Base-by-base conservation (phyloP, 2,888 invertebrate genomes). In the Dicycla oo region DNA sequence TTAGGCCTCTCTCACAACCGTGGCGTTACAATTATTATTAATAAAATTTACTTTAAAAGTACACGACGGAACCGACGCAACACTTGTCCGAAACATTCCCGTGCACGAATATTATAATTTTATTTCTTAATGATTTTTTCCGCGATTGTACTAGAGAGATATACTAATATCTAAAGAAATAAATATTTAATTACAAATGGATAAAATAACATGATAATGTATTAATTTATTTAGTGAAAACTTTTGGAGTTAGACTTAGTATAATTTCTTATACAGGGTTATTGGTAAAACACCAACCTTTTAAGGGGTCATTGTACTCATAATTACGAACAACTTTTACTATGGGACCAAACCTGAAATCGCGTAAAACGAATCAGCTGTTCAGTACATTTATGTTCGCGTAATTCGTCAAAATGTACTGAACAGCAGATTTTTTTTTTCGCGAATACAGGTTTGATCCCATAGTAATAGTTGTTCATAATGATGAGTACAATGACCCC, bases 1-100 rank as follows among this genome's bases (percentile, higher is more conserved):
- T 92, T 95, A 95, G 95, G 95, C 95, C 95, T 94, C 94, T 92
- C 92, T 95, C 95, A 95, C 95, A 95, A 95, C 95, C 95, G 91
- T 93, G 89, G 93, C 94, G 87, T 84, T 88, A 85, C 83, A 84
- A 75, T 84, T 86, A 81, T 84, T 86, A 81, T 84, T 86, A 84
- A 80, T 84, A 82, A 86, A 77, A 79, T 79, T 86, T 80, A 86
- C 82, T 86, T 80, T 80, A 80, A 86, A 80, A 78, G 80, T 87
- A 85, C 87, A 82, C 78, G 82, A 82, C 83, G 79, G 81, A 82
- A 84, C 82, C 38, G 38, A 38, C 38, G 38, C 7, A 72, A 82
- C 82, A 81, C 61, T 78, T 77, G 73, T 57, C 75, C 75, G 65
- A 70, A 74, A 86, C 80, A 86, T 84, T 85, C 81, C 87, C 84